Base-by-base conservation (phyloP, 1,140 invertebrate species). In the Plodia interpunctella region DNA sequence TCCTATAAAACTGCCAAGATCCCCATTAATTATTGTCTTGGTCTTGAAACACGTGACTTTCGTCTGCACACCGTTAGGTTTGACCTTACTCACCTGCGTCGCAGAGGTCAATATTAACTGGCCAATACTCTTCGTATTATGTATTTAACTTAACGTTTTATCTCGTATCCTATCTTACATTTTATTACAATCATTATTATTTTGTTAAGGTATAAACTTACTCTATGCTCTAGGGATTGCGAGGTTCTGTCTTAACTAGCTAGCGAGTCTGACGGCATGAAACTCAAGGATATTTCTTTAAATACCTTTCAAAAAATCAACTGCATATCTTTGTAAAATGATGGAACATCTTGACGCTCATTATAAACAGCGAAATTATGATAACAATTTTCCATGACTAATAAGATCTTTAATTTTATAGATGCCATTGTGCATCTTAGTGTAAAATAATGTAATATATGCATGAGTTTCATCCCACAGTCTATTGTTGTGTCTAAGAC, bases 381-480 rank as follows among this genome's bases (percentile, higher is more conserved):
- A 44, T 15, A 15, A 5, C 5, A 15, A 15, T 44, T 44, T 44
- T 55, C 18, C 28, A 15, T 54, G 0, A 30, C 25, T 38, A 10
- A 17, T 44, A 44, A 32, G 52, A 28, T 30, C 6, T 67, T 51
- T 49, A 62, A 55, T 25, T 58, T 54, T 65, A 73, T 64, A 44
- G 5, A 59, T 53, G 62, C 63, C 53, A 74, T 74, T 74, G 71
- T 70, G 50, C 44, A 55, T 60, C 38, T 49, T 49, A 57, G 58
- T 64, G 63, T 65, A 68, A 62, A 60, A 28, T 66, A 53, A 67
- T 62, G 55, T 44, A 44, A 44, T 44, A n/a, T n/a, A 44, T 44
- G 59, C 59, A 62, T 69, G 57, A 66, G 65, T 57, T 21, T 60
- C 58, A 62, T 75, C 76, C 74, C 70, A 79, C 72, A 62, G 68